Base-by-base conservation (phyloP, 2,797 vertebrate genomes). In the Acrossocheilus wenchowensis region DNA sequence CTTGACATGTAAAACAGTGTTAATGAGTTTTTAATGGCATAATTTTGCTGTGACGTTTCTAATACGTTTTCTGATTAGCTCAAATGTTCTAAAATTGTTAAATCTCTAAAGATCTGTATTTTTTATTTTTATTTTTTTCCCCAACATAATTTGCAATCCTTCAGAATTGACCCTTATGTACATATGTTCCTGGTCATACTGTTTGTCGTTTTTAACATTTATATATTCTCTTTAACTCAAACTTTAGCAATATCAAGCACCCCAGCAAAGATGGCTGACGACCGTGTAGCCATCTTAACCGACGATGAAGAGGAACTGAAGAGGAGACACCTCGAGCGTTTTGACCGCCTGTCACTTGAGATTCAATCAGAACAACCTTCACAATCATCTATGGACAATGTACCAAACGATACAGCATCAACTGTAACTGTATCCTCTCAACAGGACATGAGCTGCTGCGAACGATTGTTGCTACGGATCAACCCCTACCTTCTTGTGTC, bases 241-340 rank as follows among this genome's bases (percentile, higher is more conserved):
- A 15, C 5, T 82, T 50, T 60, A 87, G 81, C 52, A 85, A 91
- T 86, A 90, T 41, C 85, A 87, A 92, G 84, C 89, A 82, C 82
- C 79, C 19, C 88, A 93, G 94, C 95, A 86, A 99, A 99, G 98
- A 94, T 97, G 78, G 94, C 96, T 12, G 96, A 97, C 74, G 98
- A 99, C 92, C 98, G 97, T 92, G 96, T 98, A 89, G 97, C 97
- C 89, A 99, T 99, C 92, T 94, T 99, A 91, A 97, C 97, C 0
- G 98, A 99, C 0, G 98, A 99, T 0, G 98, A 99, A 91, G 97
- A 99, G 88, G 98, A 99, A 1, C 96, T 97, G 89, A 99, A 99
- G 94, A 96, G 96, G 85, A 98, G 96, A 88, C 97, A 98, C 88
- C 94, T 96, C 0, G 97, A 97, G 82, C 95, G 97, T 14, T 98